phyloP scores from a whole-genome alignment of 2,888 invertebrate genomes.

The Ichneumoninae sp. region DNA sequence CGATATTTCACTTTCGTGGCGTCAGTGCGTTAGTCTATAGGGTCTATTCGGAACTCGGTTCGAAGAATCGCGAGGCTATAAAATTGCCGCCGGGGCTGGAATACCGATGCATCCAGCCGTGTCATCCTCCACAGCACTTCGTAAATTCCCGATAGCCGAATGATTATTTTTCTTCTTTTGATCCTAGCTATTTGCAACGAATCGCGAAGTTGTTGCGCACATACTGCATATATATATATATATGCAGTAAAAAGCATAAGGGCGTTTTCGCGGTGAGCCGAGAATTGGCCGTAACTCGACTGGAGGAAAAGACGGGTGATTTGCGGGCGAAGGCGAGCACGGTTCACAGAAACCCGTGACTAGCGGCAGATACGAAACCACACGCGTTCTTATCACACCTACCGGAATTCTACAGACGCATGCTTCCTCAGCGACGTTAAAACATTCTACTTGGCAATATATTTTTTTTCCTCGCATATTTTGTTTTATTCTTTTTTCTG shows the following conservation, averaged over 20 bases:
- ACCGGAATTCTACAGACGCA: conserved; percentile 49
- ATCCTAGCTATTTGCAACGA: conserved; percentile 32
- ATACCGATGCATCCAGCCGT: background rate
- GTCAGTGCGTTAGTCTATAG: too few species aligned
- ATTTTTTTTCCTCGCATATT: conserved; percentile 1
- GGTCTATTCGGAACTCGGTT: background rate
- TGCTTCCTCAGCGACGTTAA: conserved; percentile 27
- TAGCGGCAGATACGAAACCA: conserved; percentile 46
- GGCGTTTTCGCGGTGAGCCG: conserved; percentile 7
- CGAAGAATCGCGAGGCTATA: background rate
- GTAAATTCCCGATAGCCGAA: conserved; percentile 21
- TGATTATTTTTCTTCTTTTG: conserved; percentile 55
- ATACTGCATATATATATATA: background rate
- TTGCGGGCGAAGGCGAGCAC: background rate
- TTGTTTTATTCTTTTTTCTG: background rate
- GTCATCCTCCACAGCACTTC: conserved; percentile 5
- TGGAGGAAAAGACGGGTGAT: conserved; percentile 10
- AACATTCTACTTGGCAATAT: conserved; percentile 25
- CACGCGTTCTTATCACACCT: conserved; percentile 58
- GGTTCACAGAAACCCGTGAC: conserved; percentile 11
- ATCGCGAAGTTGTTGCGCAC: conserved; percentile 3
- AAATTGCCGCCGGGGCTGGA: conserved; percentile 1
- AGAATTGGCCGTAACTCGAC: conserved; percentile 22
- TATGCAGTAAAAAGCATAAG: background rate
- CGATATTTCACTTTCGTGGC: too few species aligned